These are phyloP conservation scores for Pachyrhynchus sulphureomaculatus DNA, from an alignment of 1,140 invertebrate genomes.

Conservation along the genomic window DNA sequence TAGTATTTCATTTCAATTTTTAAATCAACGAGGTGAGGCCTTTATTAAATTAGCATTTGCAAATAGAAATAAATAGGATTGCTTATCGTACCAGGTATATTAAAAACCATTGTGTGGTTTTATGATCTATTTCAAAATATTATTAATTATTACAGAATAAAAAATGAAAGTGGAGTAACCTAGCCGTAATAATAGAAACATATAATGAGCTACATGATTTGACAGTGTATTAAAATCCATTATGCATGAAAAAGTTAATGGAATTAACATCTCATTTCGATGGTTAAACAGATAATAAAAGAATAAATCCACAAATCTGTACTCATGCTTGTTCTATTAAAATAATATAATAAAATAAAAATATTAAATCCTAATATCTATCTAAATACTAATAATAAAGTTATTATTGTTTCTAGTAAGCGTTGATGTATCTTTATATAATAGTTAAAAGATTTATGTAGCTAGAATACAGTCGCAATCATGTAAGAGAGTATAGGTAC, in stretches of 20 bases:
- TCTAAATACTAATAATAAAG: no score
- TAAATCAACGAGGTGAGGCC: conserved; percentile 3
- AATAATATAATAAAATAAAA: no score
- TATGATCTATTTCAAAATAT: conserved; percentile 13
- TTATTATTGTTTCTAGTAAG: no score
- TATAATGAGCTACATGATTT: conserved; percentile 8
- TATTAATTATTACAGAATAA: conserved; percentile 22
- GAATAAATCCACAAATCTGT: no score
- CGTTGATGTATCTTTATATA: no score
- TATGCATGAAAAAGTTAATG: conserved; percentile 29
- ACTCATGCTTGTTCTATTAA: no score
- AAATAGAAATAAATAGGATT: conserved; percentile 14
- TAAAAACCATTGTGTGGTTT: conserved; percentile 11
- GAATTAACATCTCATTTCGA: conserved; percentile 13
- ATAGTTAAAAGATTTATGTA: no score
- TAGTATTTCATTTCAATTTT: neutral
- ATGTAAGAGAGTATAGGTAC: no score
- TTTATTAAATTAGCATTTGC: conserved; percentile 12
- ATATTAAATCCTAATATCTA: no score
- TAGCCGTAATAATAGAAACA: conserved; percentile 11
- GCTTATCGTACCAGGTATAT: conserved; percentile 13
- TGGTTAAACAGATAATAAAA: conserved; percentile 16
- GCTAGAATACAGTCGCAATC: no score
- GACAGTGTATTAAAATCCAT: conserved; percentile 12
- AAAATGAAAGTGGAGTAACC: conserved; percentile 22